Evolutionary conservation across 2,113 vertebrate genomes (phyloP), one percentile per base, ranked within the genome.

Genomic region (Nematolebias whitei): DNA sequence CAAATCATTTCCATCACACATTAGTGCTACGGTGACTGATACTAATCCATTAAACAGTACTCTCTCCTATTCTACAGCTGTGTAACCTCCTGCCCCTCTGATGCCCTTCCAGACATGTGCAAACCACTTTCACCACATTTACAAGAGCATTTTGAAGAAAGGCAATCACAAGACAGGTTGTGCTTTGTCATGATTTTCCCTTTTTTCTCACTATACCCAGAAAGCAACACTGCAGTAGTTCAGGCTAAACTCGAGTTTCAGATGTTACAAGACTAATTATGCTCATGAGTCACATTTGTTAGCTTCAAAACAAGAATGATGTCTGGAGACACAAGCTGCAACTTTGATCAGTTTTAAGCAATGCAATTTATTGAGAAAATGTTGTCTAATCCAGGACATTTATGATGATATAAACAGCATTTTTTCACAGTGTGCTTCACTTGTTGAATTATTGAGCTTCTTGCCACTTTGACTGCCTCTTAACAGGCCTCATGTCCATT

Each of bases 1-100:
- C 71, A 82, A 86, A 82, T 87, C 57, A 78, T 82, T 75, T 79
- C 71, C 68, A 82, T 85, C 78, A 78, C 82, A 76, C 76, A 81
- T 79, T 65, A 78, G 50, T 43, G 71, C 40, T 78, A 75, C 74
- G 71, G 66, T 63, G 44, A 62, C 65, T 73, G 67, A 83, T 71
- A 66, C 71, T 73, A 78, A 88, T 87, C 79, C 60, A 67, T 80
- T 73, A 74, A 66, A 85, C 84, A 61, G 53, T 55, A 74, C 72
- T 81, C 58, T 56, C 74, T 76, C 73, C 79, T 48, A 50, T 23
- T 66, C 66, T 83, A 71, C 68, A 63, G 52, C 51, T 53, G 40
- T 23, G 10, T 18, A 67, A 50, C 59, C 45, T 50, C 43, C 18
- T 12, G 32, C 18, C 18, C 63, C 24, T 39, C 48, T 2, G 6